Evolutionary conservation across 2,797 vertebrate genomes (phyloP).

Genomic region (Enoplosus armatus): DNA sequence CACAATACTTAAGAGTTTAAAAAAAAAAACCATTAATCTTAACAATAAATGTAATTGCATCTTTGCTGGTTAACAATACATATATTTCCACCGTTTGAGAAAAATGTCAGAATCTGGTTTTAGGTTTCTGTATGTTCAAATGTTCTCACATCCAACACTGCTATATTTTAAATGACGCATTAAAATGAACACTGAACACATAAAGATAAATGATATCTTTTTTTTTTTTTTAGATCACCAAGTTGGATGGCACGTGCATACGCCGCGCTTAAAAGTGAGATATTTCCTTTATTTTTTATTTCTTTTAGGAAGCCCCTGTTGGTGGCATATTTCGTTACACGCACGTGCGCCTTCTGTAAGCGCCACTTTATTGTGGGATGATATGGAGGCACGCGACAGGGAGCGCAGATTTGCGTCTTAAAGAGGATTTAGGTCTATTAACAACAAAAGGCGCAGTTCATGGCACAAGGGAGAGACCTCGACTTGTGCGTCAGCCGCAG

Average conservation of each 20-base stretch:
- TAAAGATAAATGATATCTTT: neutral
- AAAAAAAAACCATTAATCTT: neutral
- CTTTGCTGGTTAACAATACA: neutral
- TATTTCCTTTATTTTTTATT: conserved; percentile 20
- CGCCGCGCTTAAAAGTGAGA: conserved; percentile 27
- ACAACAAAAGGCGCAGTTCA: conserved; percentile 77
- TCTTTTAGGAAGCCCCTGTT: conserved; percentile 11
- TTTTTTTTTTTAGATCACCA: neutral
- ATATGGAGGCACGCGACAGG: conserved; percentile 66
- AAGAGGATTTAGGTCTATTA: conserved; percentile 83
- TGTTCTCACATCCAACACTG: neutral
- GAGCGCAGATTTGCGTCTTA: conserved; percentile 74
- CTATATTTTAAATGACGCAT: neutral
- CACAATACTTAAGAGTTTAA: neutral
- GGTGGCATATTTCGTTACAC: conserved; percentile 52
- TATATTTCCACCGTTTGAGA: conserved; percentile 1
- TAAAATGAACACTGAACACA: conserved; percentile 21
- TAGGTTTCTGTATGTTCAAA: neutral
- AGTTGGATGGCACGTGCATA: neutral
- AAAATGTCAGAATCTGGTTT: neutral
- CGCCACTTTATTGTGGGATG: conserved; percentile 54
- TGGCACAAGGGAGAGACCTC: conserved; percentile 72
- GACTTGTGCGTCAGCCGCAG: conserved; percentile 67
- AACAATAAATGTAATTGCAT: neutral
- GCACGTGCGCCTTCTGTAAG: conserved; percentile 49